Evolutionary conservation across 2,113 vertebrate species (phyloP).

Genomic region (Leptosomus discolor): DNA sequence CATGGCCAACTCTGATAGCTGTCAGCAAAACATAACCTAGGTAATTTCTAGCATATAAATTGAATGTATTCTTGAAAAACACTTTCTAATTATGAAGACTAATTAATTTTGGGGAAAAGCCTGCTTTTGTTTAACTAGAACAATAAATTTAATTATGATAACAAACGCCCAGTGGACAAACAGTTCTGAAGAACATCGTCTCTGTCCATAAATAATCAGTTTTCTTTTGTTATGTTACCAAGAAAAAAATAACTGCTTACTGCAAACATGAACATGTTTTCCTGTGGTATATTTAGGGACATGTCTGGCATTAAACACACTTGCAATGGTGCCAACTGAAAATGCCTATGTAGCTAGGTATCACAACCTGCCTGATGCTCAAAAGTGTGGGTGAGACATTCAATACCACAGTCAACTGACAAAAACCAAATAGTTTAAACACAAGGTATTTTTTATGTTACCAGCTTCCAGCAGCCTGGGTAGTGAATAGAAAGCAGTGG

Average conservation of each 20-base stretch:
- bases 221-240: background rate
- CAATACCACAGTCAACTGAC: background rate
- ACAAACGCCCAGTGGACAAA: conserved; percentile 34
- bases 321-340: background rate
- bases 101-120: conserved; percentile 49
- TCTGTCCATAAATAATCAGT: conserved; percentile 9
- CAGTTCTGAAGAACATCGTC: background rate
- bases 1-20: conserved; percentile 33
- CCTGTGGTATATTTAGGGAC: background rate
- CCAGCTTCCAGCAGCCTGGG: background rate
- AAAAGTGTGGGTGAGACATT: background rate
- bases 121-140: conserved; percentile 47
- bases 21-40: conserved; percentile 55
- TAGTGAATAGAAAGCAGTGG: background rate
- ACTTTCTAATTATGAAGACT: conserved; percentile 35
- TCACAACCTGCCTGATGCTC: background rate
- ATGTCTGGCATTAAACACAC: background rate
- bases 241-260: background rate
- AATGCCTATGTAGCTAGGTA: background rate
- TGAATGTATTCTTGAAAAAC: conserved; percentile 38
- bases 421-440: background rate
- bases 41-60: conserved; percentile 43
- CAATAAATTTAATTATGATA: conserved; percentile 52
- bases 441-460: background rate
- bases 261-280: background rate